Evolutionary conservation across 2,888 invertebrate species (phyloP).

Genomic region (Hecatera dysodea): DNA sequence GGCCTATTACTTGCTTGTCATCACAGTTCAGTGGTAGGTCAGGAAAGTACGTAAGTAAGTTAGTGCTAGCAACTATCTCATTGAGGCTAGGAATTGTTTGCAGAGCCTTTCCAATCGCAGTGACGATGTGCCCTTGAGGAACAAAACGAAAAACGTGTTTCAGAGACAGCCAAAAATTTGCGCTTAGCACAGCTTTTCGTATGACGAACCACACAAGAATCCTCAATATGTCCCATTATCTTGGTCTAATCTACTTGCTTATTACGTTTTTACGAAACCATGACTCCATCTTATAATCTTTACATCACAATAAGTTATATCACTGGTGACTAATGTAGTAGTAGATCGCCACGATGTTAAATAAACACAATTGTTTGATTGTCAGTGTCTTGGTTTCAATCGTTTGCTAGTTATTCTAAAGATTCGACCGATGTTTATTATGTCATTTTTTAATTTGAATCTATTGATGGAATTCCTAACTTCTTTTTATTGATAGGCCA

Average conservation of each 20-base stretch:
- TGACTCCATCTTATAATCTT: conserved; percentile 61
- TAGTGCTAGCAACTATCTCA: neutral
- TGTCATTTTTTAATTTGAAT: conserved; percentile 39
- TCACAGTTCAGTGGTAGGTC: no score
- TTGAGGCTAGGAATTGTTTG: no score
- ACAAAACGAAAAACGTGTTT: neutral
- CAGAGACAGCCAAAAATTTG: neutral
- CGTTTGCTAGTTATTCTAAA: conserved; percentile 58
- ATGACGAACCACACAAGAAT: conserved; percentile 16
- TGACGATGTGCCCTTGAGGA: neutral
- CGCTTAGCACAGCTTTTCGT: neutral
- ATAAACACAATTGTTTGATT: conserved; percentile 75
- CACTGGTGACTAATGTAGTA: conserved; percentile 67
- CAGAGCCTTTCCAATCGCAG: neutral
- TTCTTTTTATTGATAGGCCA: neutral
- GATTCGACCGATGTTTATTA: conserved; percentile 49
- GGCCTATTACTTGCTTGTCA: neutral
- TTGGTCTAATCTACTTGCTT: conserved; percentile 29
- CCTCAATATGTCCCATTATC: conserved; percentile 26
- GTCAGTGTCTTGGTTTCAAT: conserved; percentile 59
- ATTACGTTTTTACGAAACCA: conserved; percentile 43
- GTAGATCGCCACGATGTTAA: conserved; percentile 64
- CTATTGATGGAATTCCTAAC: conserved; percentile 10
- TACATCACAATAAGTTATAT: conserved; percentile 68
- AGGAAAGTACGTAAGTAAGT: no score